Evolutionary conservation across 1,140 invertebrate species (phyloP).

Genomic region (Aplysia californica): DNA sequence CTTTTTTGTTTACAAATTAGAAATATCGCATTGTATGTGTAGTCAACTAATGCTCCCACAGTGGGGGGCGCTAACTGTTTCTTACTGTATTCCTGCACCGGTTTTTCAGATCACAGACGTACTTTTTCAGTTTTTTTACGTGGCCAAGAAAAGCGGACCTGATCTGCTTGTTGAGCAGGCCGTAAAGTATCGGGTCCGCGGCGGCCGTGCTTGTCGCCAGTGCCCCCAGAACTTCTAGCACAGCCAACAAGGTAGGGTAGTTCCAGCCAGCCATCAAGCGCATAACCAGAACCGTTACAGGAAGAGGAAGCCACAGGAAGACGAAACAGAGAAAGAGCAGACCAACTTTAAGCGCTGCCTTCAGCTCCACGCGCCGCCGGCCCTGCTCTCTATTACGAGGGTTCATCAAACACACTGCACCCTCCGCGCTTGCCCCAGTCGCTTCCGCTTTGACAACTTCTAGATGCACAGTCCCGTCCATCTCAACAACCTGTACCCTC

Average conservation of each 20-base stretch:
- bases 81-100: too few species aligned
- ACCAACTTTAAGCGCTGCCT: slow-evolving; percentile 38
- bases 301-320: slow-evolving; percentile 40
- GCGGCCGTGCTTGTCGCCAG: slow-evolving; percentile 25
- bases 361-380: slow-evolving; percentile 34
- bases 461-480: slow-evolving; percentile 36
- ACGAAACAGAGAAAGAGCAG: slow-evolving; percentile 34
- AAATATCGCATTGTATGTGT: too few species aligned
- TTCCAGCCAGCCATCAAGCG: background rate
- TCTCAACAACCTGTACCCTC: slow-evolving; percentile 31
- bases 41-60: too few species aligned
- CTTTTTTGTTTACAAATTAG: too few species aligned
- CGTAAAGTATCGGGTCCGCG: slow-evolving; percentile 31
- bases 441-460: background rate
- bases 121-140: too few species aligned
- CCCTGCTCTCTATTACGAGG: slow-evolving; percentile 36
- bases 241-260: background rate
- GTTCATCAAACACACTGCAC: slow-evolving; percentile 40
- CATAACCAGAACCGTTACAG: slow-evolving; percentile 22
- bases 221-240: slow-evolving; percentile 7
- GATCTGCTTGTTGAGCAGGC: slow-evolving; percentile 24
- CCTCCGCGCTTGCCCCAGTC: background rate
- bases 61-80: too few species aligned
- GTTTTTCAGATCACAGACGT: too few species aligned
- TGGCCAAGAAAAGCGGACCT: too few species aligned